A percentile compares a stretch with the other conserved stretches of the same genome.
Evolutionary conservation across 1,140 invertebrate genomes (phyloP).

Genomic region (Galendromus occidentalis): DNA sequence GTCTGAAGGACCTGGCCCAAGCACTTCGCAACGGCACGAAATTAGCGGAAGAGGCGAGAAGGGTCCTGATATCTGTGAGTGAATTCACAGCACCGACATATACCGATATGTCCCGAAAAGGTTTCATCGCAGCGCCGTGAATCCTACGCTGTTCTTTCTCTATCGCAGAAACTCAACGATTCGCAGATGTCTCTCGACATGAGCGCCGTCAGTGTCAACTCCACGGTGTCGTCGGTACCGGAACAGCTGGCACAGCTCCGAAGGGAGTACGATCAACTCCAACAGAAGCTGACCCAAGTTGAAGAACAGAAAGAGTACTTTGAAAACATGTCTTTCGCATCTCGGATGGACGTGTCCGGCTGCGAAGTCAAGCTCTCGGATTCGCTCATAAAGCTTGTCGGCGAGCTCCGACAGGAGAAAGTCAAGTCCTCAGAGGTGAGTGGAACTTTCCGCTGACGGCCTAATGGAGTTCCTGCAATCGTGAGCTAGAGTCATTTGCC

Average conservation of each 20-base stretch:
- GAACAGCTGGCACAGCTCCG: not conserved
- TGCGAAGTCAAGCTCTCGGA: not conserved
- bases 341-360: not conserved
- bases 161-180: not conserved
- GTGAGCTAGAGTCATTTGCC: no score
- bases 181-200: not conserved
- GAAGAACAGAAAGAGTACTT: not conserved
- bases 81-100: not conserved
- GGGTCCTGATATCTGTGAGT: not conserved
- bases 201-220: not conserved
- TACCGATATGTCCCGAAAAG: not conserved
- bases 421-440: not conserved
- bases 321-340: not conserved
- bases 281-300: not conserved
- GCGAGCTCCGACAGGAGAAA: conserved; percentile 7
- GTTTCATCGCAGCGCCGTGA: not conserved
- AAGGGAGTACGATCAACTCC: not conserved
- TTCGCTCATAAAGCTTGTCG: not conserved
- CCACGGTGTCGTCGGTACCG: not conserved
- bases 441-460: no score
- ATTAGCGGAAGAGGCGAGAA: not conserved
- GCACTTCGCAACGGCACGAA: not conserved
- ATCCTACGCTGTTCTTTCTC: not conserved
- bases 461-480: no score
- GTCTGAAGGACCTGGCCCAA: not conserved